Percentiles rank a stretch among this genome's conserved stretches.
phyloP scores from a whole-genome alignment of 2,888 invertebrate species.

The Endotricha flammealis region DNA sequence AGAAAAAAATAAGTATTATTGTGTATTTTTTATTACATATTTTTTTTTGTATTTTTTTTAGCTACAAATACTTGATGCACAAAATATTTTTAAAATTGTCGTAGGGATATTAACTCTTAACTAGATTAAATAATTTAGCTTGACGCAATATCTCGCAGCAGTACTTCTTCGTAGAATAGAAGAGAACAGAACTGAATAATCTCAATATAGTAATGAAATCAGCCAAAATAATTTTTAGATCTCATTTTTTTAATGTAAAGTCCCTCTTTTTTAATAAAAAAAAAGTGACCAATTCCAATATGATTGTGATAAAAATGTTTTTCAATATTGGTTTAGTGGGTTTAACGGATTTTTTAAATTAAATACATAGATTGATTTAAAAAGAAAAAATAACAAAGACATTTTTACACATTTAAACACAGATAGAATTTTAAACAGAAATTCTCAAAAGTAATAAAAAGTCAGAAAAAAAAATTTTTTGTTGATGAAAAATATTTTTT shows the following conservation, averaged over 20 bases:
- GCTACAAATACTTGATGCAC: not conserved
- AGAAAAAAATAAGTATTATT: no score
- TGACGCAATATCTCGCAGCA: conserved; percentile 1
- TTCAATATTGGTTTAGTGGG: not conserved
- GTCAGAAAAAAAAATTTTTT: conserved; percentile 1
- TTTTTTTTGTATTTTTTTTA: conserved; percentile 1
- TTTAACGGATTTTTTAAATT: conserved; percentile 2
- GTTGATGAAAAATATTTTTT: not conserved
- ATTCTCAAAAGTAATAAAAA: not conserved
- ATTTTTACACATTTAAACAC: no score
- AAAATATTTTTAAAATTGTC: not conserved
- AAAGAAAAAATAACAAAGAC: no score
- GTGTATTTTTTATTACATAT: not conserved
- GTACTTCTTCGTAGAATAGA: no score
- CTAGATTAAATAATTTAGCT: no score
- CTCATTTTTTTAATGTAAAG: conserved; percentile 14
- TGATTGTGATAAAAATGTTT: conserved; percentile 12
- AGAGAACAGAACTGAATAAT: conserved; percentile 8
- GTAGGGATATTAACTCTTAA: no score
- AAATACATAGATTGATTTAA: no score
- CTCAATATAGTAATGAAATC: conserved; percentile 1
- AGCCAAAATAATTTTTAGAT: conserved; percentile 12
- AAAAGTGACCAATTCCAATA: conserved; percentile 18
- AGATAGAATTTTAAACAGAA: not conserved
- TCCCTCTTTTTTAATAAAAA: conserved; percentile 16